A percentile compares a stretch with the other conserved stretches of the same genome.
These are phyloP conservation scores for Drosophila colorata DNA, from an alignment of 2,888 invertebrate species.

Conservation along the genomic window DNA sequence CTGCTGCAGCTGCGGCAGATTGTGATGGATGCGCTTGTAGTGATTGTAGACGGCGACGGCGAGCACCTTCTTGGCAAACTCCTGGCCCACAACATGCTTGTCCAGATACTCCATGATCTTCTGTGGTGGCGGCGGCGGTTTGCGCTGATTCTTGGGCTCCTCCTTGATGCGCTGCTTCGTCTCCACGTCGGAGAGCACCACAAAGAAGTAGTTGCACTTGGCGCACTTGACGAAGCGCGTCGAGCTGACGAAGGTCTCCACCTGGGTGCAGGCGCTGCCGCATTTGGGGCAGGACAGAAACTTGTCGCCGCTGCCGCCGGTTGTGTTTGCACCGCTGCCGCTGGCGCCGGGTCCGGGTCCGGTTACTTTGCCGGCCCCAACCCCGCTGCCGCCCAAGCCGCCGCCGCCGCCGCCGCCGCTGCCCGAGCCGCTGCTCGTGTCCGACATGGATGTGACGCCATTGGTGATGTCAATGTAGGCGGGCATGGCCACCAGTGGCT, in stretches of 20 bases:
- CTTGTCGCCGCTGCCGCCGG: conserved; percentile 86
- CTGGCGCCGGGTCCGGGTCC: conserved; percentile 44
- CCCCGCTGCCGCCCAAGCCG: conserved; percentile 48
- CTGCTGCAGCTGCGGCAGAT: conserved; percentile 88
- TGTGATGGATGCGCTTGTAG: conserved; percentile 98
- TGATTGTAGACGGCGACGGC: conserved; percentile 99
- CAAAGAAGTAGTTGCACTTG: conserved; percentile 99
- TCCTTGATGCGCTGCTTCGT: conserved; percentile 94
- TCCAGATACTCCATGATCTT: conserved; percentile 99
- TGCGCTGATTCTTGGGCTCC: conserved; percentile 89
- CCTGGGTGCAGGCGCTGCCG: conserved; percentile 98
- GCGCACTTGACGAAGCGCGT: conserved; percentile 99
- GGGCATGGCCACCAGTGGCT: conserved; percentile 56
- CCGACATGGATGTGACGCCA: conserved; percentile 54
- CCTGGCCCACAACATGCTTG: conserved; percentile 98
- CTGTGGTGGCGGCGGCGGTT: conserved; percentile 97
- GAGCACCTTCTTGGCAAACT: conserved; percentile 98
- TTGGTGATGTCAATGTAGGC: conserved; percentile 72
- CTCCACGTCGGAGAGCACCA: conserved; percentile 96
- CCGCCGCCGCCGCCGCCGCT: conserved; percentile 32
- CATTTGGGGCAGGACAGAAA: conserved; percentile 97
- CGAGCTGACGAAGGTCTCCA: conserved; percentile 98
- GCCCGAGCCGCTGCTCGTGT: conserved; percentile 30
- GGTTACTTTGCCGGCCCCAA: conserved; percentile 40
- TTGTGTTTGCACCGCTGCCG: conserved; percentile 42